Base-by-base conservation (phyloP, 2,113 vertebrate species). In the Cygnus buccinator region DNA sequence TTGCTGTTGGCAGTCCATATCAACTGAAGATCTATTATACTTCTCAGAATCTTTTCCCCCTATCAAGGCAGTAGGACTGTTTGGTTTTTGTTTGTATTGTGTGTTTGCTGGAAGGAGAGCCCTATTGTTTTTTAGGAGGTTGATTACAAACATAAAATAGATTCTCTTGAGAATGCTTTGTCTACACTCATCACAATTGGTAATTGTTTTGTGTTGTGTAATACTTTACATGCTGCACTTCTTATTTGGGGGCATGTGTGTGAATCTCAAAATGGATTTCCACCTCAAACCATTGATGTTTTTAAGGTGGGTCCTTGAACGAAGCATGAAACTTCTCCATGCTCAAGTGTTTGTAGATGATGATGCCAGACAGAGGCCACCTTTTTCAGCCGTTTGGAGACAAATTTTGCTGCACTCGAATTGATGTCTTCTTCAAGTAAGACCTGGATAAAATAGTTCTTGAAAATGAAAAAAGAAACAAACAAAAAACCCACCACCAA, bases 101-200 rank as follows among this genome's bases (percentile, higher is more conserved):
- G 94, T 97, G 61, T 97, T 97, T 94, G 25, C 95, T 78, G 13
- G 93, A 93, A 92, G 95, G 93, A 95, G 95, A 93, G 70, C 4
- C 4, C 96, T 97, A 97, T 97, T 98, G 97, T 94, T 86, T 95
- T 80, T 97, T 95, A 37, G 72, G 72, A 94, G 94, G 63, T 86
- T 4, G 26, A 97, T 96, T 98, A 91, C 96, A 97, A 98, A 96
- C 95, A 89, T 89, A 97, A 97, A 96, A 48, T 76, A 78, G 85
- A 94, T 94, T 98, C 97, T 96, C 96, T 91, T 94, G 97, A 96
- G 97, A 95, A 88, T 20, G 10, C 91, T 89, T 83, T 87, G 95
- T 95, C 35, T 76, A 35, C 71, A 14, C 70, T 79, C 44, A 78
- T 97, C 96, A 96, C 97, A 97, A 92, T 96, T 92, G 91, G 93